These are phyloP conservation scores for Ylistrum balloti DNA, from an alignment of 1,140 invertebrate genomes.

Conservation along the genomic window DNA sequence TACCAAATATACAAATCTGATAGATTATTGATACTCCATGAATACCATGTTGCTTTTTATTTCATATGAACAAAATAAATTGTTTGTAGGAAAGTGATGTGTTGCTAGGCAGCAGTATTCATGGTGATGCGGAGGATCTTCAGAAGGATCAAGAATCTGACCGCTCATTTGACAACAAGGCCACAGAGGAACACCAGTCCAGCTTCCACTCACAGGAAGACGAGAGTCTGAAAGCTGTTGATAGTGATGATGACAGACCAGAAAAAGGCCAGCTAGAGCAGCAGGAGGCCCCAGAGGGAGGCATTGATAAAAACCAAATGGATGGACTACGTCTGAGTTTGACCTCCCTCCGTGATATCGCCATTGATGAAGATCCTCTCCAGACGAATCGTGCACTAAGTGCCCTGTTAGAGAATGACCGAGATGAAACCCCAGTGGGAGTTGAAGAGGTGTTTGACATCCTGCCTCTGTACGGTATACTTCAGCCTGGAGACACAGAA, in stretches of 20 bases:
- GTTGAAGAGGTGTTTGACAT: slow-evolving; percentile 82
- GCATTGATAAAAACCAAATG: slow-evolving; percentile 64
- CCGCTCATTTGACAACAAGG: slow-evolving; percentile 30
- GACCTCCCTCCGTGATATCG: slow-evolving; percentile 66
- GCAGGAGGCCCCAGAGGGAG: slow-evolving; percentile 66
- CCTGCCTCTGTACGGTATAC: slow-evolving; percentile 80
- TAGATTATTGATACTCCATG: too few species aligned
- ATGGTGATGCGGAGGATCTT: neutral
- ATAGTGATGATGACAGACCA: slow-evolving; percentile 64
- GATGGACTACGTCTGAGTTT: slow-evolving; percentile 67
- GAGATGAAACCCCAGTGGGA: slow-evolving; percentile 69
- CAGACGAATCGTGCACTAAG: slow-evolving; percentile 73
- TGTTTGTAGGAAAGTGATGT: neutral
- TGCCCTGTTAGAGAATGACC: slow-evolving; percentile 72
- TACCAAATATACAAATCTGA: too few species aligned
- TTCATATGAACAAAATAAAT: too few species aligned
- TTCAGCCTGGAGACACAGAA: slow-evolving; percentile 82
- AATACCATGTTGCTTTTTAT: too few species aligned
- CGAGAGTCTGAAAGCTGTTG: neutral
- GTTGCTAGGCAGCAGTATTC: slow-evolving; percentile 37
- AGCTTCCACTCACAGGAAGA: slow-evolving; percentile 23
- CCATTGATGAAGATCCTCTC: slow-evolving; percentile 71
- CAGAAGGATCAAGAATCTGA: neutral
- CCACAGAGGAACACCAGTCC: neutral
- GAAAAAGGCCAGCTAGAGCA: slow-evolving; percentile 70